Base-by-base conservation (phyloP, 2,113 vertebrate species). In the Lipotes vexillifer region DNA sequence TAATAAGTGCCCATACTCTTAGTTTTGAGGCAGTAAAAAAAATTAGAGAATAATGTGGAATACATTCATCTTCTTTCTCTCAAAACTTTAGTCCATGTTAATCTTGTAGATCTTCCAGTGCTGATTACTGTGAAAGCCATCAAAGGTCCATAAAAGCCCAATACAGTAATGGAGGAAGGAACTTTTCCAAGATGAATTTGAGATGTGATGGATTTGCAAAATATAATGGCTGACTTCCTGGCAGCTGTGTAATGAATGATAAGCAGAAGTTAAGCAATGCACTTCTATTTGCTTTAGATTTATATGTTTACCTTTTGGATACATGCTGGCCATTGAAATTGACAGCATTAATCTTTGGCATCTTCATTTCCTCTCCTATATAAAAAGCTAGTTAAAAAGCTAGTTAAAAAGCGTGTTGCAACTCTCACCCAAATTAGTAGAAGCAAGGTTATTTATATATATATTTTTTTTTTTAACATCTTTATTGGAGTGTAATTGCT, bases 121-220 rank as follows among this genome's bases (percentile, higher is more conserved):
- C 49, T 80, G 44, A 93, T 90, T 95, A 84, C 27, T 23, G 9
- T 59, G 36, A 93, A 4, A 97, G n/a, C 49, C 44, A 93, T 94
- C 78, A 92, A 89, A 94, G 23, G 10, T 88, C 31, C 92, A 93
- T 96, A 94, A 96, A 97, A 95, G 5, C 20, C 44, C 72, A 90
- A 68, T 86, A 71, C 46, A 95, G 82, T 96, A 92, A 95, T 92
- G 49, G 88, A 93, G 85, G 55, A 78, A 94, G 82, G 90, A 97
- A 91, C 8, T 63, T 87, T 84, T 97, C 95, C 91, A 97, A 97
- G 74, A 93, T 81, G 57, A 94, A 94, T 90, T 97, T 97, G 89
- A 96, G 55, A 97, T 92, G 38, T 92, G 72, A 97, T 96, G 25
- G 44, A 94, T 96, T 95, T 92, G 13, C 12, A 97, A 81, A 96